Percentiles rank a stretch among this genome's conserved stretches.
phyloP scores from a whole-genome alignment of 2,113 vertebrate genomes.

The Archilochus colubris region DNA sequence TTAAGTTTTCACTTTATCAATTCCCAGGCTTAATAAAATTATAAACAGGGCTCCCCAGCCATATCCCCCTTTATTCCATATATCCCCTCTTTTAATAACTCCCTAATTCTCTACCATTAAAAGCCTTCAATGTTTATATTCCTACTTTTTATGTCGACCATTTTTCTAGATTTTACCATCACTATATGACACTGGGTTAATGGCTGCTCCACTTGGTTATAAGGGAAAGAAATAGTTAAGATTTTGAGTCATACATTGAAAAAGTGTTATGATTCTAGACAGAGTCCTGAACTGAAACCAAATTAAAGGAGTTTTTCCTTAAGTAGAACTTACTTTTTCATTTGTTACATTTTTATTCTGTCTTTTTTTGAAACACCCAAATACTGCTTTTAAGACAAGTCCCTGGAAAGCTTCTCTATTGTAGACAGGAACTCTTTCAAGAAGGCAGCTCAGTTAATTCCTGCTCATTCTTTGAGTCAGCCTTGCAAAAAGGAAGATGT shows the following conservation, averaged over 20 bases:
- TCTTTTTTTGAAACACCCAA: background rate
- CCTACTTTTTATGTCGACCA: background rate
- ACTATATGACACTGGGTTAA: background rate
- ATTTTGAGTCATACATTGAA: background rate
- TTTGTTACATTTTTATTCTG: background rate
- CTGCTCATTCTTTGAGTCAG: background rate
- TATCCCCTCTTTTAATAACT: background rate
- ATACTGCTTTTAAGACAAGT: background rate
- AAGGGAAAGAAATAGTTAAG: background rate
- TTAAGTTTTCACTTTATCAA: conserved; percentile 34
- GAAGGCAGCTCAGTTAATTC: background rate
- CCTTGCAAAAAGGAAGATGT: background rate
- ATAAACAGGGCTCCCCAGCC: background rate
- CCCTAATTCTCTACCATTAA: conserved; percentile 24
- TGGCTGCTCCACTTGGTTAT: background rate
- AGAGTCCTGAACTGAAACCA: background rate
- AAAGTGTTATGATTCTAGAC: background rate
- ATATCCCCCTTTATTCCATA: background rate
- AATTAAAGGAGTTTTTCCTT: background rate
- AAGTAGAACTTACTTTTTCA: background rate
- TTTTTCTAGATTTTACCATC: background rate
- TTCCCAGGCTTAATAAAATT: conserved; percentile 12
- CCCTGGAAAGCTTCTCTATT: background rate
- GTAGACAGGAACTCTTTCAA: background rate
- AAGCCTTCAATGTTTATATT: background rate